phyloP scores from a whole-genome alignment of 2,797 vertebrate species.

The Mionectes olivaceus region DNA sequence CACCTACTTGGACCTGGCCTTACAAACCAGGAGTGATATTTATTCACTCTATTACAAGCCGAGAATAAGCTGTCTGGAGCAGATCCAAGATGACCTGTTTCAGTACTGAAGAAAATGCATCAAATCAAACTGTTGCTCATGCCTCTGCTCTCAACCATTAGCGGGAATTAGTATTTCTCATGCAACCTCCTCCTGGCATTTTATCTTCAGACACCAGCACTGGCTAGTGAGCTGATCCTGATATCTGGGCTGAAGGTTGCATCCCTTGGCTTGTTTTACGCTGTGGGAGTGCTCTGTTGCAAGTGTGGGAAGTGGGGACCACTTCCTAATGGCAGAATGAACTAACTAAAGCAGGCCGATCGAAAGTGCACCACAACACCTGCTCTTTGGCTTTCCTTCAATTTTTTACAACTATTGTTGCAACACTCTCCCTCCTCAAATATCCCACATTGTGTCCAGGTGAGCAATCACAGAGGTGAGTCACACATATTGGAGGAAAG shows the following conservation, averaged over 20 bases:
- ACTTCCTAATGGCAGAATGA: not conserved
- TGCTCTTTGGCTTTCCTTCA: not conserved
- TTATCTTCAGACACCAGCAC: not conserved
- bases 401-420: not conserved
- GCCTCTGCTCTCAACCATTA: not conserved
- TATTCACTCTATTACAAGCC: constrained; percentile 1
- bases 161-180: not conserved
- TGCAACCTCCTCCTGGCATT: not conserved
- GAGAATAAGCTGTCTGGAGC: constrained; percentile 24
- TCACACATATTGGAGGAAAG: not conserved
- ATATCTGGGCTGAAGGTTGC: not conserved
- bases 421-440: not conserved
- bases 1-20: not conserved
- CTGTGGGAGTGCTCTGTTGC: not conserved
- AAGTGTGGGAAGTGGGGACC: not conserved
- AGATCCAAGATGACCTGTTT: constrained; percentile 8
- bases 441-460: fast-evolving
- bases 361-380: fast-evolving
- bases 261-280: not conserved
- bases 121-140: not conserved
- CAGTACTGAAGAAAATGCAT: not conserved
- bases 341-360: not conserved
- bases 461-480: not conserved
- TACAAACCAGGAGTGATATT: not conserved
- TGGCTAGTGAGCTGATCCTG: not conserved